Percentiles rank a stretch among this genome's conserved stretches.
These are phyloP conservation scores for Lophotriccus pileatus DNA, from an alignment of 2,797 vertebrate species.

Conservation along the genomic window DNA sequence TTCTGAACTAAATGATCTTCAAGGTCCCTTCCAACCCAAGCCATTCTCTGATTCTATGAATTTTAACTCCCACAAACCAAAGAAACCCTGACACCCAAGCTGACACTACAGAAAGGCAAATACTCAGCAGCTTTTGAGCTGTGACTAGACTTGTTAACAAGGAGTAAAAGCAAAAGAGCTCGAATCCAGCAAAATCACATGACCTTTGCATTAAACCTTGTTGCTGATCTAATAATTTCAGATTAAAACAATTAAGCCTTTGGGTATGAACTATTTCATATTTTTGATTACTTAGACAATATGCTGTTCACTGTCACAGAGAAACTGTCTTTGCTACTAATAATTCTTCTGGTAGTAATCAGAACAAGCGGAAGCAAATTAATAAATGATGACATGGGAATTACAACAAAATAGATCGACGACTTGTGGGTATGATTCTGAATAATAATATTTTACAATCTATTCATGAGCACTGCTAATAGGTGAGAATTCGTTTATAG, in stretches of 20 bases:
- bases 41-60: background rate
- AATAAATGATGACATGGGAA: conserved; percentile 43
- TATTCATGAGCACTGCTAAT: background rate
- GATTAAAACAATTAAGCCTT: conserved; percentile 6
- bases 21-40: background rate
- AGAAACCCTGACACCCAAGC: background rate
- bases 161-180: background rate
- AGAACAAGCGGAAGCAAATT: conserved; percentile 35
- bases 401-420: conserved; percentile 28
- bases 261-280: background rate
- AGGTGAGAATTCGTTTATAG: background rate
- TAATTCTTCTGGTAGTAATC: conserved; percentile 16
- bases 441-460: conserved; percentile 7
- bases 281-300: conserved; percentile 20
- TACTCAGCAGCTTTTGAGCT: background rate
- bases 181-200: background rate
- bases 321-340: conserved; percentile 2
- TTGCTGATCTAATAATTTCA: background rate
- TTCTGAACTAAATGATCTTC: background rate
- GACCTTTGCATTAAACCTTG: background rate
- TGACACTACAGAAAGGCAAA: background rate
- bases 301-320: background rate
- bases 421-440: conserved; percentile 17
- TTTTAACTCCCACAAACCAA: background rate
- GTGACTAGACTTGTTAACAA: background rate